Evolutionary conservation across 2,797 vertebrate species (phyloP), one percentile per base, ranked within the genome.

Genomic region (Myoxocephalus aenaeus): DNA sequence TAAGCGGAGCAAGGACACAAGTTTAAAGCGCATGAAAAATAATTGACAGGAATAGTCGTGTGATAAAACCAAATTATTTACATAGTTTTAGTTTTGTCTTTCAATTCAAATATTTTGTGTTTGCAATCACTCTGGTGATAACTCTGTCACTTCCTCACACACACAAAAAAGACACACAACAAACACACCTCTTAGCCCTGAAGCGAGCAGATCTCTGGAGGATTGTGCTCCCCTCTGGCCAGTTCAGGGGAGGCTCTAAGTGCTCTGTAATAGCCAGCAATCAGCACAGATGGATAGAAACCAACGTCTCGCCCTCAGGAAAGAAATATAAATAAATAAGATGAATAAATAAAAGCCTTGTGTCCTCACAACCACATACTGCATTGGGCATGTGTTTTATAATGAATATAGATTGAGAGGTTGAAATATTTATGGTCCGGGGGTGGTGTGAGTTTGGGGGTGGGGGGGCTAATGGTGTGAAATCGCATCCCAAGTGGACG

Each of bases 401-500:
- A 93, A 96, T 96, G 94, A 96, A 96, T 95, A 95, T 95, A 95
- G 95, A 95, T 95, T 95, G 91, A 89, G 83, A 81, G 86, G 72
- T 85, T 96, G 89, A 96, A 96, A 96, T 95, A 96, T 96, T 96
- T 89, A 96, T 96, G 92, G 90, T 88, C 73, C 84, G 78, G 71
- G 80, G 88, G 83, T 87, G 92, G 87, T 87, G 92, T 90, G 93
- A 91, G 90, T 76, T 70, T 70, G 29, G 20, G 34, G 66, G 56
- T 14, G 14, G 32, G 74, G 65, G 64, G 40, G 75, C 82, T 92
- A 92, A 93, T 91, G 89, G 90, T 91, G 91, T 90, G 90, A 92
- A 92, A 86, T 89, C 84, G 68, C 90, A 86, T 91, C 90, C 85
- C 89, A 88, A 82, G 84, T 81, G 88, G 70, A 87, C 12, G 29